Percentiles rank a stretch among this genome's conserved stretches.
These are phyloP conservation scores for Varanus komodoensis DNA, from an alignment of 2,113 vertebrate genomes.

Conservation along the genomic window DNA sequence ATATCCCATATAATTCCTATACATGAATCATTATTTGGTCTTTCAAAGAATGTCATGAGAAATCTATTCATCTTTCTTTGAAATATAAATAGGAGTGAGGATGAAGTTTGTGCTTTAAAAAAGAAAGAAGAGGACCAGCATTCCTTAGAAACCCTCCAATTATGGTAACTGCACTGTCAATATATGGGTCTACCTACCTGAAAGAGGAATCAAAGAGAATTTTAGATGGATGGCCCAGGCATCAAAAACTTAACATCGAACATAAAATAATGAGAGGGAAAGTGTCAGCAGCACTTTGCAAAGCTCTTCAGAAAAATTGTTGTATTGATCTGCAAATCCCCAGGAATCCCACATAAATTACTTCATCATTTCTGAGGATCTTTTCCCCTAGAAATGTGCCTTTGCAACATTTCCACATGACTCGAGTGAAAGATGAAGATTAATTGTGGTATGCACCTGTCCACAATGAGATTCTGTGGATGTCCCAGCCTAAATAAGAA, in stretches of 20 bases:
- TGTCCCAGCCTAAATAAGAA: background rate
- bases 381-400: background rate
- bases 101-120: background rate
- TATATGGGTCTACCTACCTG: conserved; percentile 29
- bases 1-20: rapidly evolving
- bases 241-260: conserved; percentile 10
- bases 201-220: conserved; percentile 44
- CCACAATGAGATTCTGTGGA: background rate
- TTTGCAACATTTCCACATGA: conserved; percentile 3
- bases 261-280: conserved; percentile 8
- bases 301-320: conserved; percentile 3
- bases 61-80: conserved; percentile 37
- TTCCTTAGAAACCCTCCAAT: conserved; percentile 32
- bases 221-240: conserved; percentile 17
- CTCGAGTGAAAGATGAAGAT: background rate
- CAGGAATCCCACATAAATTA: background rate
- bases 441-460: background rate
- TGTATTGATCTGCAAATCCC: conserved; percentile 5
- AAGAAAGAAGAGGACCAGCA: conserved; percentile 35
- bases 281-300: background rate
- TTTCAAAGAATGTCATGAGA: conserved; percentile 29
- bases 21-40: background rate
- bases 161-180: conserved; percentile 21
- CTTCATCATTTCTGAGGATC: background rate
- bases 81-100: conserved; percentile 9